These are phyloP conservation scores for Hyles lineata DNA, from an alignment of 2,888 invertebrate species.

Conservation along the genomic window DNA sequence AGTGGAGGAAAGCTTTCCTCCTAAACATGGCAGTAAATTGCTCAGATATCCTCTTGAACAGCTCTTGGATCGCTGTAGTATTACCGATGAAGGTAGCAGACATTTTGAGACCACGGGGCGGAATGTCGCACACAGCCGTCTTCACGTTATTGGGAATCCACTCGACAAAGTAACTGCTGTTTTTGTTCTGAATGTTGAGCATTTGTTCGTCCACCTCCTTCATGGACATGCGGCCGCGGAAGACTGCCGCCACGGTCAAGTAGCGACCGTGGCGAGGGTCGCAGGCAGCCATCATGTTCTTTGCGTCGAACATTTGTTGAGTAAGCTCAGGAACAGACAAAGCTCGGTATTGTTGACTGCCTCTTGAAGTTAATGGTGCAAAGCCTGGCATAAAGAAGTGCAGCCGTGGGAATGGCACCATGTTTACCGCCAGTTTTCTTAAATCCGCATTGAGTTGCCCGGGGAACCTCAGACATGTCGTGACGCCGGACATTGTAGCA, in stretches of 20 bases:
- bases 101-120: slow-evolving; percentile 91
- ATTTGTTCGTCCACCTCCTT: slow-evolving; percentile 95
- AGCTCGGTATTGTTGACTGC: slow-evolving; percentile 94
- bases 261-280: slow-evolving; percentile 96
- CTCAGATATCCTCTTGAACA: slow-evolving; percentile 94
- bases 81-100: slow-evolving; percentile 95
- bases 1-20: slow-evolving; percentile 97
- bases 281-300: slow-evolving; percentile 98
- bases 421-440: slow-evolving; percentile 74
- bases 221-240: slow-evolving; percentile 96
- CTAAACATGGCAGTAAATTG: slow-evolving; percentile 97
- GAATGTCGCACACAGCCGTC: slow-evolving; percentile 92
- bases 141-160: slow-evolving; percentile 93
- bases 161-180: slow-evolving; percentile 91
- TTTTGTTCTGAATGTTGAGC: slow-evolving; percentile 91
- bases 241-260: slow-evolving; percentile 94
- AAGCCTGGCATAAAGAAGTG: slow-evolving; percentile 86
- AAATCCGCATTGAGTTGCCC: slow-evolving; percentile 90
- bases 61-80: slow-evolving; percentile 93
- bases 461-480: slow-evolving; percentile 75
- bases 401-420: slow-evolving; percentile 90
- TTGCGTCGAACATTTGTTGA: slow-evolving; percentile 95
- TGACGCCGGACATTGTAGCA: slow-evolving; percentile 76
- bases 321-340: slow-evolving; percentile 95
- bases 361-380: slow-evolving; percentile 90